These are phyloP conservation scores for Luehdorfia chinensis DNA, from an alignment of 1,140 invertebrate species.

Conservation along the genomic window DNA sequence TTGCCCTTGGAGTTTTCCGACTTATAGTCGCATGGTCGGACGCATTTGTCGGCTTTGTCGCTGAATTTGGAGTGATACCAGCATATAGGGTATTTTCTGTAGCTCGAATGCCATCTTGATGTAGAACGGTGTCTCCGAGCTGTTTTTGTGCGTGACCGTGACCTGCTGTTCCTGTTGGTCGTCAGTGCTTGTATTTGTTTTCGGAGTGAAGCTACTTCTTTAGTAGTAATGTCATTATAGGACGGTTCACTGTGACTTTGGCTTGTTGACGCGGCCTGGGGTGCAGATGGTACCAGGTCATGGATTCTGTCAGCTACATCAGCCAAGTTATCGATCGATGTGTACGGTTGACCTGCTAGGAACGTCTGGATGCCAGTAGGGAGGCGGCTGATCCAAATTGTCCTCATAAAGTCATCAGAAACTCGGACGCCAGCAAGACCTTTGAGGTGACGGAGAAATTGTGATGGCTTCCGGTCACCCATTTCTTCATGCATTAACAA, in stretches of 20 bases:
- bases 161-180: background rate
- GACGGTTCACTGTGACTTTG: too few species aligned
- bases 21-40: slow-evolving; percentile 17
- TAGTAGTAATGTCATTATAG: too few species aligned
- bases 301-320: too few species aligned
- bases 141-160: background rate
- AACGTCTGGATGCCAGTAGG: slow-evolving; percentile 12
- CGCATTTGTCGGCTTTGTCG: background rate
- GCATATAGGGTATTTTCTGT: background rate
- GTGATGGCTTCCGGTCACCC: slow-evolving; percentile 20
- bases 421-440: slow-evolving; percentile 16
- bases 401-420: slow-evolving; percentile 14
- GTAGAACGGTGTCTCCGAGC: background rate
- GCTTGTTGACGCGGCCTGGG: slow-evolving; percentile 7
- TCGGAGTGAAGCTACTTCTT: too few species aligned
- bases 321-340: slow-evolving; percentile 6
- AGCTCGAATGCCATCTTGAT: too few species aligned
- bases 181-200: too few species aligned
- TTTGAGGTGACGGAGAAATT: slow-evolving; percentile 22
- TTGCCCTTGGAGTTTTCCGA: slow-evolving; percentile 19
- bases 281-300: too few species aligned
- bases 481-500: slow-evolving; percentile 16
- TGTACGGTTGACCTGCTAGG: slow-evolving; percentile 5
- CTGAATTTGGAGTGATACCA: background rate
- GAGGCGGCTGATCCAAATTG: slow-evolving; percentile 23